phyloP scores from a whole-genome alignment of 2,113 vertebrate genomes.

The Zeus faber region DNA sequence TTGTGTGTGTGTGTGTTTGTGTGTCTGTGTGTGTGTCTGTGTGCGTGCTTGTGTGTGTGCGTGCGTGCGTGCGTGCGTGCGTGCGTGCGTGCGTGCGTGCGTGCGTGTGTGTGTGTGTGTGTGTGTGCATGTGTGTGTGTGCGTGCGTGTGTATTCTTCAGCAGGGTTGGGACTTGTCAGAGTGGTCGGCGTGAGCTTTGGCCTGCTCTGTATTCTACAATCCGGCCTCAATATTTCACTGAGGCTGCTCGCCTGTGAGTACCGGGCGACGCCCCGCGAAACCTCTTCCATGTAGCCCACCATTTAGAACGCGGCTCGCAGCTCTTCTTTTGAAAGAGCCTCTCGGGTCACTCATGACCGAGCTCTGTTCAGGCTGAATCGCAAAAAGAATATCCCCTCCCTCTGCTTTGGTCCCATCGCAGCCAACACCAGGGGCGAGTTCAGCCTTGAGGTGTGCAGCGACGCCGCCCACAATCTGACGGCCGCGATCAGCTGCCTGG shows the following conservation, averaged over 20 bases:
- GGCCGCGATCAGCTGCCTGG: too few relatives aligned
- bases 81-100: neutral
- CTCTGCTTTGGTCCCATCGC: too few relatives aligned
- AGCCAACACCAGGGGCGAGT: too few relatives aligned
- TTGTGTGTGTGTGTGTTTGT: neutral
- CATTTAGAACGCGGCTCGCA: too few relatives aligned
- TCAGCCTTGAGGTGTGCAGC: too few relatives aligned
- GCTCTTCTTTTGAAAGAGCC: too few relatives aligned
- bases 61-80: neutral
- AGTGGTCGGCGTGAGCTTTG: neutral
- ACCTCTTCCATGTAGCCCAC: too few relatives aligned
- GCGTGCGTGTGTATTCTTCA: neutral
- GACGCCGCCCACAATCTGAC: too few relatives aligned
- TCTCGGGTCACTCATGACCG: too few relatives aligned
- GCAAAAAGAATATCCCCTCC: too few relatives aligned
- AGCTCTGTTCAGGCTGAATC: too few relatives aligned
- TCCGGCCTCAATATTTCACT: neutral
- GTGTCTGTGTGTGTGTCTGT: neutral
- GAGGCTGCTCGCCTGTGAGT: neutral
- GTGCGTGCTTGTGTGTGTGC: neutral
- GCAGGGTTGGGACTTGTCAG: neutral
- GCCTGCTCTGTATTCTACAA: neutral
- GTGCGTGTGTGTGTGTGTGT: neutral
- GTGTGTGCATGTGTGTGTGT: slow-evolving; percentile 2
- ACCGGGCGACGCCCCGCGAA: neutral